These are phyloP conservation scores for Nezara viridula DNA, from an alignment of 2,888 invertebrate species.

Conservation along the genomic window DNA sequence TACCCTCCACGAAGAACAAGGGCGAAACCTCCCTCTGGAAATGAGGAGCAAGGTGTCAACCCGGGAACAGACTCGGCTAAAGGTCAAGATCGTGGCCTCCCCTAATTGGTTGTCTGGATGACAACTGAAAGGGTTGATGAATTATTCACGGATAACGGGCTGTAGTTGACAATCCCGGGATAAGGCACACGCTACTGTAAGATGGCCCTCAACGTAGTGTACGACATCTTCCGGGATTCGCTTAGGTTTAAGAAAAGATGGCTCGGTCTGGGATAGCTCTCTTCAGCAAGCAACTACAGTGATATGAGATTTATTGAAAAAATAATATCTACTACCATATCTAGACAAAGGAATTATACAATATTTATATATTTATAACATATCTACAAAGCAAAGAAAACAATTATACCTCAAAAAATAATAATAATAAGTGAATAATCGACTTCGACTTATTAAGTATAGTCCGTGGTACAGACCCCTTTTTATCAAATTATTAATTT, in stretches of 20 bases:
- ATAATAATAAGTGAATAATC: no score
- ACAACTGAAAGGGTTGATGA: constrained; percentile 52
- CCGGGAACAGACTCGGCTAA: background rate
- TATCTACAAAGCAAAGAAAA: no score
- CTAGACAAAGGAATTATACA: no score
- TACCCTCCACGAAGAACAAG: background rate
- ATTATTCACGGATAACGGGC: constrained; percentile 55
- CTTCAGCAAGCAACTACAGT: background rate
- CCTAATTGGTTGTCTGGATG: constrained; percentile 51
- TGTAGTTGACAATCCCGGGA: constrained; percentile 13
- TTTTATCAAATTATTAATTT: no score
- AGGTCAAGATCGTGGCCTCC: constrained; percentile 52
- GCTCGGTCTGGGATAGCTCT: background rate
- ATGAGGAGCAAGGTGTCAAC: constrained; percentile 37
- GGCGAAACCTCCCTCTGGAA: constrained; percentile 7
- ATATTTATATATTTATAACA: no score
- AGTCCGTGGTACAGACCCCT: no score
- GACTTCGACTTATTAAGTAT: no score
- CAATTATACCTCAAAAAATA: no score
- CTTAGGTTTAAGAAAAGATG: no score
- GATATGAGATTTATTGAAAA: no score
- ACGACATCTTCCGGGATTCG: background rate
- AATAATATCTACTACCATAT: no score
- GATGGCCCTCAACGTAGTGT: background rate
- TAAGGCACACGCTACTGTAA: constrained; percentile 28